Conservation (phyloP, 2,888 invertebrate species). For the Ormyrus rosae region DNA sequence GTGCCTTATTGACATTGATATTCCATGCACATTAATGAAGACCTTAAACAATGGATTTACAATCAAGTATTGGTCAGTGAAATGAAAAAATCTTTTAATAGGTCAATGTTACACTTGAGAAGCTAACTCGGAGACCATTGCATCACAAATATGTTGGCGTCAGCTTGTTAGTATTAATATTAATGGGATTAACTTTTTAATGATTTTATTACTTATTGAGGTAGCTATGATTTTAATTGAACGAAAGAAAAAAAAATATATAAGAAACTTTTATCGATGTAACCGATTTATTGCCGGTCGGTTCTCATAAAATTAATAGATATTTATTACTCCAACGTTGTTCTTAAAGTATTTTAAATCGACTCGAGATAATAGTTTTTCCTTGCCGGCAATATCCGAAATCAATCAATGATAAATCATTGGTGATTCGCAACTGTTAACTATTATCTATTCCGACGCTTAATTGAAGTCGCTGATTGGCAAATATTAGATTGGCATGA, state of each 20-base stretch:
- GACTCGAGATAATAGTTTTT: no score
- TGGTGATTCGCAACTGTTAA: slow-evolving; percentile 22
- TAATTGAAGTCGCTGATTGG: slow-evolving; percentile 41
- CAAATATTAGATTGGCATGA: slow-evolving; percentile 47
- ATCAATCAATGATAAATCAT: slow-evolving; percentile 43
- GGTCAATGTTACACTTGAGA: slow-evolving; percentile 61
- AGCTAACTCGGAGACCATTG: slow-evolving; percentile 54
- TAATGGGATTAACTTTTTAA: slow-evolving; percentile 11
- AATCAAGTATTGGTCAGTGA: slow-evolving; percentile 15
- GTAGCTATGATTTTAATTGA: slow-evolving; percentile 19
- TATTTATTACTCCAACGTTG: no score
- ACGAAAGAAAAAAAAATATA: no score
- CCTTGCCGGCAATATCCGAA: slow-evolving; percentile 1
- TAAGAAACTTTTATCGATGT: no score
- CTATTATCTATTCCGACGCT: slow-evolving; percentile 36
- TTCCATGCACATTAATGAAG: slow-evolving; percentile 20
- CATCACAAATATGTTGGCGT: slow-evolving; percentile 56
- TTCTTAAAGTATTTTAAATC: no score
- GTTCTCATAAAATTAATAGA: no score
- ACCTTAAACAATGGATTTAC: slow-evolving; percentile 32
- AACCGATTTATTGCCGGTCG: no score
- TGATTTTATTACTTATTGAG: slow-evolving; percentile 11
- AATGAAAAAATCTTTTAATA: slow-evolving; percentile 54
- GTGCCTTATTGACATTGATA: slow-evolving; percentile 9
- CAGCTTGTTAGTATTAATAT: slow-evolving; percentile 40